Evolutionary conservation across 2,797 vertebrate genomes (phyloP).

Genomic region (Falco berigora): DNA sequence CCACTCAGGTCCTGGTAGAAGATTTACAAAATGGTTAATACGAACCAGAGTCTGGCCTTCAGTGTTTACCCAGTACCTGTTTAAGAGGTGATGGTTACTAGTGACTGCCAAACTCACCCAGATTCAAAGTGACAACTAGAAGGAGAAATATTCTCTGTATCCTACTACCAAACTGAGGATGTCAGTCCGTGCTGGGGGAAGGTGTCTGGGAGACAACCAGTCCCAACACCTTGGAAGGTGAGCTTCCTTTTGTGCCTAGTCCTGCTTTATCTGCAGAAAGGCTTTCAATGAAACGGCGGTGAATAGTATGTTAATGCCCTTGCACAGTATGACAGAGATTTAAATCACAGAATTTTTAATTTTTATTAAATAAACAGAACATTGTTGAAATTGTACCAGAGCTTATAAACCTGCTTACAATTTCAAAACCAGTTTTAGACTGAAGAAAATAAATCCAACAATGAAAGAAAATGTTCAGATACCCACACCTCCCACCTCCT

Average conservation of each 20-base stretch:
- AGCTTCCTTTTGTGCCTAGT: neutral
- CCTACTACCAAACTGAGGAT: neutral
- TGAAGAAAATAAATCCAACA: neutral
- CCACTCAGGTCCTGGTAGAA: neutral
- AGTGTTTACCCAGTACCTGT: neutral
- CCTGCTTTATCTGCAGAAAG: neutral
- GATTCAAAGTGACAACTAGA: neutral
- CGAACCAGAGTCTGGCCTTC: neutral
- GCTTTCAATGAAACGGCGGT: neutral
- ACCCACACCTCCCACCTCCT: neutral
- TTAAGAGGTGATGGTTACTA: neutral
- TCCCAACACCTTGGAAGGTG: neutral
- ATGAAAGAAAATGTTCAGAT: neutral
- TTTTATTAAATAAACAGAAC: neutral
- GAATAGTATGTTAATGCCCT: neutral
- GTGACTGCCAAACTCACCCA: neutral
- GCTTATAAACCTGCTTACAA: neutral
- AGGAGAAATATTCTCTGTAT: neutral
- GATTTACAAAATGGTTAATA: neutral
- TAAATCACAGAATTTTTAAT: neutral
- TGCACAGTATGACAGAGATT: neutral
- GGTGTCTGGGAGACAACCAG: neutral
- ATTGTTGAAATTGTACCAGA: neutral
- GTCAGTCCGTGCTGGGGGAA: neutral
- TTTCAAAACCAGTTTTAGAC: neutral